Base-by-base conservation (phyloP, 1,140 invertebrate species). In the Drosophila gunungcola region DNA sequence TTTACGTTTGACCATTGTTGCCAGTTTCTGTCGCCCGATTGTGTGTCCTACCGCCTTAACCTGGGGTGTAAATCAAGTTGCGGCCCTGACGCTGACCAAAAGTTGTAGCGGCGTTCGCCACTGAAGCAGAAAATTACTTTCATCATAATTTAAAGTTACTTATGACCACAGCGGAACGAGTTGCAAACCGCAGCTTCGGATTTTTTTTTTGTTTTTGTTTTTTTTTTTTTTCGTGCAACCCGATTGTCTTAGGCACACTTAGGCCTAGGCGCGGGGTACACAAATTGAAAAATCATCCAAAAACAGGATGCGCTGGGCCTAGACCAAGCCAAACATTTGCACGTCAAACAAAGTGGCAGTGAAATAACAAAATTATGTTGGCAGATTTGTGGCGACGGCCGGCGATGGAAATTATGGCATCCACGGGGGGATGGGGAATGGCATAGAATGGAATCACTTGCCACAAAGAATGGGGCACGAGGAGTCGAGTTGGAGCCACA, bases 111-210 rank as follows among this genome's bases (percentile, higher is more conserved):
- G 76, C 80, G 52, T 78, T 69, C 73, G 86, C 88, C 90, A 90
- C 73, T 90, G 88, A 90, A 90, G 88, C 88, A 90, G 82, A 90
- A 90, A 90, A 90, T 90, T 90, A 91, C 88, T 90, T 90, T 88
- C 88, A 90, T 88, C 88, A 90, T 90, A 83, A 90, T 82, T 90
- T 90, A 90, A 82, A 90, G 78, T 90, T 90, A 86, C 70, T 90
- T 90, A 90, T 85, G 86, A 88, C 79, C 85, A 45, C 80, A 78
- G 77, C 78, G 42, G 13, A 60, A 61, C 29, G 73, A 69, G 62
- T 46, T 69, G 65, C 48, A 49, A 49, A 39, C 36, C 43, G 29
- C 56, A 49, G 43, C 16, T 34, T 3, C 21, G 5, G 25, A 25
- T 36, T 13, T 36, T 13, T 27, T 2, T 16, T 68, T 16, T 11